Conservation (phyloP, 2,888 invertebrate genomes). For the Nemotelus nigrinus region DNA sequence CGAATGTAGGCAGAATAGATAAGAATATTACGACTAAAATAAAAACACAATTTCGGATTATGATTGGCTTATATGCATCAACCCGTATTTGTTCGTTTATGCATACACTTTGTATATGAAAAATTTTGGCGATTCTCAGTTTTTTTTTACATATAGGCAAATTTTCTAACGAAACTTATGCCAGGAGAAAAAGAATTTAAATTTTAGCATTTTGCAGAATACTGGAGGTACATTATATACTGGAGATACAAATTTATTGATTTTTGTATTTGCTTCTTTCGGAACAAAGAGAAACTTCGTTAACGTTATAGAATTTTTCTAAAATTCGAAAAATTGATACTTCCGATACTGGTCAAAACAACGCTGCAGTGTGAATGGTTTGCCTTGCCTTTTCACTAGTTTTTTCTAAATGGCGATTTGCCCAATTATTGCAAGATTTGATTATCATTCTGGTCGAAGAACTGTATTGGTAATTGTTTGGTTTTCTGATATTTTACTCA, state of each 20-base stretch:
- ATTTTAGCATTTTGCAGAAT: no score
- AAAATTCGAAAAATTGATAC: not conserved
- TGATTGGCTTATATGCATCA: no score
- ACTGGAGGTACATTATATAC: no score
- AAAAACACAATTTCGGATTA: no score
- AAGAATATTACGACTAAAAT: no score
- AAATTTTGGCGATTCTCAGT: not conserved
- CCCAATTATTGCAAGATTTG: not conserved
- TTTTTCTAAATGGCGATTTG: slow-evolving; percentile 46
- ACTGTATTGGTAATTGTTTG: not conserved
- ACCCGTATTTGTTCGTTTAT: no score
- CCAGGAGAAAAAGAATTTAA: no score
- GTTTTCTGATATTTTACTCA: slow-evolving; percentile 33
- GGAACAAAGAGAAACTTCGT: not conserved
- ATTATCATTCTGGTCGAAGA: no score
- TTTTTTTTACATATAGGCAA: not conserved
- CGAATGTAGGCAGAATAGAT: no score
- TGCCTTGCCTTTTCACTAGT: slow-evolving; percentile 46
- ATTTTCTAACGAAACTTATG: not conserved
- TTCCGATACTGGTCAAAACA: slow-evolving; percentile 60
- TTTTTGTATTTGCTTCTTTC: not conserved
- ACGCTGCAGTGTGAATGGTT: slow-evolving; percentile 57
- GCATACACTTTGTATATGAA: slow-evolving; percentile 7
- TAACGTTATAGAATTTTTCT: not conserved
- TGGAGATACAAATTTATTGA: no score